Conservation (phyloP, 2,888 invertebrate genomes). For the Pollenia angustigena region DNA sequence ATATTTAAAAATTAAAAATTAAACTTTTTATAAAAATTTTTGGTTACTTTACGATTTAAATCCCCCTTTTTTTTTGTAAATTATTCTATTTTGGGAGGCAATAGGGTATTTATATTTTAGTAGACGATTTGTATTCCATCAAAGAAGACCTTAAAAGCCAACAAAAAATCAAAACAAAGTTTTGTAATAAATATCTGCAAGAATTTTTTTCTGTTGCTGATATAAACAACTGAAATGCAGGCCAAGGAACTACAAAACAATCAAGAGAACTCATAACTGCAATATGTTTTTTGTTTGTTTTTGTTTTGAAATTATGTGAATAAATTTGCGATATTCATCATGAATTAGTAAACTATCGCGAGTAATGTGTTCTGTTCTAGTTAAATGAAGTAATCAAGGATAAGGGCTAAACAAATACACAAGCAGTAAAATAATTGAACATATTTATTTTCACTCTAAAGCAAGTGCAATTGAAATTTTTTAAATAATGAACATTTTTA, state of each 20-base stretch:
- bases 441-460: too few species aligned
- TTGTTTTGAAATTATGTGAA: constrained; percentile 27
- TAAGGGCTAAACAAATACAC: neutral
- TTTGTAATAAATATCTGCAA: constrained; percentile 60
- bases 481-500: too few species aligned
- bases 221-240: constrained; percentile 34
- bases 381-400: constrained; percentile 50
- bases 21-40: too few species aligned
- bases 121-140: neutral
- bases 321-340: constrained; percentile 13
- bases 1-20: too few species aligned
- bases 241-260: constrained; percentile 43
- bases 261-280: constrained; percentile 40
- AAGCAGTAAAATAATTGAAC: neutral
- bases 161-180: constrained; percentile 69
- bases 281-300: constrained; percentile 31
- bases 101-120: neutral
- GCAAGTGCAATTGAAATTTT: too few species aligned
- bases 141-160: constrained; percentile 24
- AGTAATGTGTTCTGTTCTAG: constrained; percentile 26
- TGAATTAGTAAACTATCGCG: constrained; percentile 7
- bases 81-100: too few species aligned
- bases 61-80: too few species aligned
- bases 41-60: too few species aligned
- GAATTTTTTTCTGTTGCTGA: constrained; percentile 28